Percentiles rank a stretch among this genome's conserved stretches.
These are phyloP conservation scores for Acanthiza pusilla DNA, from an alignment of 2,797 vertebrate genomes.

Conservation along the genomic window DNA sequence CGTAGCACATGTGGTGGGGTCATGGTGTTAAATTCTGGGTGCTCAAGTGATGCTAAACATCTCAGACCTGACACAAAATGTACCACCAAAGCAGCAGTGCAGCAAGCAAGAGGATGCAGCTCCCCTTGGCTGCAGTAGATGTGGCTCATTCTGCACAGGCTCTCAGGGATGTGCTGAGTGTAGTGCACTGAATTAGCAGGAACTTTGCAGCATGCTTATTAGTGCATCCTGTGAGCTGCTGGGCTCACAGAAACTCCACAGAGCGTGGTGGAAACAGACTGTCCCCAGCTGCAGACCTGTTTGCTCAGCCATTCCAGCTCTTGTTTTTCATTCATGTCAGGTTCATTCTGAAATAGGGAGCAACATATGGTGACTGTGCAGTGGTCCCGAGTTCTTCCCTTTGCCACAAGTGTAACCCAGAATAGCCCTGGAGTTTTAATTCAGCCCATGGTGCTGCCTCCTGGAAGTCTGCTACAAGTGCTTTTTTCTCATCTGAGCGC, in stretches of 20 bases:
- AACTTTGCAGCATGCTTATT: fast-evolving
- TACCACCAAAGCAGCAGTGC: background rate
- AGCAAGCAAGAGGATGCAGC: background rate
- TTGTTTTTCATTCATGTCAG: background rate
- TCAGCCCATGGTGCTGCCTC: background rate
- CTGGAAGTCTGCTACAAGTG: background rate
- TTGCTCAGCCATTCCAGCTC: background rate
- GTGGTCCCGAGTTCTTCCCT: background rate
- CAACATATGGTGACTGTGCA: fast-evolving
- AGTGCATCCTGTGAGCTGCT: fast-evolving
- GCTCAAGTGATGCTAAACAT: background rate
- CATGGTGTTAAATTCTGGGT: fast-evolving
- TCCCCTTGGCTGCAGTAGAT: background rate
- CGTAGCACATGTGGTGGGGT: fast-evolving
- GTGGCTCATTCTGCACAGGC: background rate
- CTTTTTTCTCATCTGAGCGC: background rate
- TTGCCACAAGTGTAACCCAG: background rate
- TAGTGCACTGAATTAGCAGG: background rate
- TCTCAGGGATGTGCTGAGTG: background rate
- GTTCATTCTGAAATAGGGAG: background rate
- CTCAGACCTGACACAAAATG: background rate
- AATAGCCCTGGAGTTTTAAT: background rate
- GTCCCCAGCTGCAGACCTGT: background rate
- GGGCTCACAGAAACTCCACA: background rate
- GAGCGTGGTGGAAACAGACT: background rate